A percentile compares a stretch with the other conserved stretches of the same genome.
Evolutionary conservation across 2,888 invertebrate species (phyloP).

Genomic region (Tillus elongatus): DNA sequence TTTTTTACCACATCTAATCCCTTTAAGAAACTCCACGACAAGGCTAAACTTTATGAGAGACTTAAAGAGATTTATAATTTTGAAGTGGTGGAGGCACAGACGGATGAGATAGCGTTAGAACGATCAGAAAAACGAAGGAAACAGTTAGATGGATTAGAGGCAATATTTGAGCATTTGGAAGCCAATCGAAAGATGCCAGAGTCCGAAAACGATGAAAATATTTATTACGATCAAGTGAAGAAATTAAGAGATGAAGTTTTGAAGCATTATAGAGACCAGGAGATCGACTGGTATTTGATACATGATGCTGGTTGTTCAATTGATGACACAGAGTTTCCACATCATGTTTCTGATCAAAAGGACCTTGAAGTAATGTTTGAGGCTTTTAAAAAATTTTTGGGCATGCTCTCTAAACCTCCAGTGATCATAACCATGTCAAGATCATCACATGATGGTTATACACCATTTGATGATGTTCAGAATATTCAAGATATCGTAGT

Average conservation of each 20-base stretch:
- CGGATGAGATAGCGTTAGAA: conserved; percentile 44
- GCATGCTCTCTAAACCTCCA: conserved; percentile 51
- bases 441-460: conserved; percentile 83
- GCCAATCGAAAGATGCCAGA: conserved; percentile 47
- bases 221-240: conserved; percentile 33
- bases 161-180: conserved; percentile 58
- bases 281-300: conserved; percentile 70
- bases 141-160: conserved; percentile 59
- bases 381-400: conserved; percentile 51
- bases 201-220: conserved; percentile 2
- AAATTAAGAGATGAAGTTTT: conserved; percentile 46
- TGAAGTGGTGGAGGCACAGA: conserved; percentile 43
- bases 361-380: conserved; percentile 58
- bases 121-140: conserved; percentile 47
- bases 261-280: conserved; percentile 49
- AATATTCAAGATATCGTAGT: conserved; percentile 63
- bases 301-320: conserved; percentile 84
- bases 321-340: conserved; percentile 75
- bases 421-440: conserved; percentile 72
- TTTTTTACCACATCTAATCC: conserved; percentile 88
- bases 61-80: conserved; percentile 61
- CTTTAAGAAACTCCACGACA: conserved; percentile 60
- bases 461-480: conserved; percentile 75
- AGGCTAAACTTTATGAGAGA: conserved; percentile 58
- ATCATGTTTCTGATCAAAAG: conserved; percentile 64